A percentile compares a stretch with the other conserved stretches of the same genome.
These are phyloP conservation scores for Odontocerum albicorne DNA, from an alignment of 2,888 invertebrate species.

Conservation along the genomic window DNA sequence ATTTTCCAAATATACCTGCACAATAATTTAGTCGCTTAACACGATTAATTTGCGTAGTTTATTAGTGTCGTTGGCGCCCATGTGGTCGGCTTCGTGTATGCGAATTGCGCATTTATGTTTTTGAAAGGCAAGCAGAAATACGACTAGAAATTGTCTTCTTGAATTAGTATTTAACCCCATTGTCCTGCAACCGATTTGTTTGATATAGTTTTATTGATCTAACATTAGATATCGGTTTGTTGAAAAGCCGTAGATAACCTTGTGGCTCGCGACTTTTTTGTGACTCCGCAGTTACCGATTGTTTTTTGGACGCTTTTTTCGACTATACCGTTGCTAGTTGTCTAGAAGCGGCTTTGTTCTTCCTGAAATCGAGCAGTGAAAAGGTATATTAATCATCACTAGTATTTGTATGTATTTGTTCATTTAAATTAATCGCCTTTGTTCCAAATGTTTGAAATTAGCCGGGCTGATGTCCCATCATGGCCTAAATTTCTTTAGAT, in stretches of 20 bases:
- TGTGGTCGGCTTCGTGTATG: constrained; percentile 51
- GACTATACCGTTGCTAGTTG: neutral
- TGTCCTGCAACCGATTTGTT: neutral
- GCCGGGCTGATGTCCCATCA: no score
- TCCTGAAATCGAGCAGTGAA: neutral
- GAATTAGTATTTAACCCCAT: neutral
- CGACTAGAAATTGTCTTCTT: neutral
- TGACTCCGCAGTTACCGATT: constrained; percentile 8
- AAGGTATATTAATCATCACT: neutral
- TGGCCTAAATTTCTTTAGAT: no score
- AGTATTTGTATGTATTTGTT: neutral
- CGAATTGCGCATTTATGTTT: constrained; percentile 57
- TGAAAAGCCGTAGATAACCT: constrained; percentile 17
- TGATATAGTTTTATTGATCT: constrained; percentile 11
- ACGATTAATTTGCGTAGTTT: constrained; percentile 14
- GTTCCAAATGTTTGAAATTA: no score
- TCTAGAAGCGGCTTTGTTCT: neutral
- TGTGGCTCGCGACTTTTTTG: constrained; percentile 11
- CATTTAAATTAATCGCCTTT: neutral
- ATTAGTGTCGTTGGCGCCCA: constrained; percentile 42
- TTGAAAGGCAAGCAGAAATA: constrained; percentile 33
- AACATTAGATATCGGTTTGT: constrained; percentile 11
- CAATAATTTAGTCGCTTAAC: neutral
- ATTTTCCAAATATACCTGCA: constrained; percentile 1
- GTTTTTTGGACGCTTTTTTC: constrained; percentile 7